phyloP scores from a whole-genome alignment of 1,140 invertebrate genomes.

The Brachionus sp. region DNA sequence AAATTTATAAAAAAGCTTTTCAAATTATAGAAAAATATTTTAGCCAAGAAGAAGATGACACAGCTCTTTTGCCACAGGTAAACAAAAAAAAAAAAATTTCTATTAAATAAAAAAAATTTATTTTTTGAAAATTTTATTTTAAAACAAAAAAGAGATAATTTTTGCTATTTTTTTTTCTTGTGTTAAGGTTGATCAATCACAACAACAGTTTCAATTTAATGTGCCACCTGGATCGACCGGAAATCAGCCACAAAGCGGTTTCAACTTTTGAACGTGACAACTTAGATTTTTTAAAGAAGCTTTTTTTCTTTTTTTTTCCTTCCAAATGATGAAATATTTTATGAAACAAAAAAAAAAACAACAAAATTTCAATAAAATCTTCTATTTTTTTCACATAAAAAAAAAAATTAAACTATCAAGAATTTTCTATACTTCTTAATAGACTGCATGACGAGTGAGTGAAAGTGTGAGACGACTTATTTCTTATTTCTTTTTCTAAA shows the following conservation, averaged over 20 bases:
- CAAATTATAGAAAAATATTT: constrained; percentile 91
- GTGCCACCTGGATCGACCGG: neutral
- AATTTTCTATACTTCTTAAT: neutral
- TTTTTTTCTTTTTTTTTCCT: constrained; percentile 16
- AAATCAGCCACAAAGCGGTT: constrained; percentile 26
- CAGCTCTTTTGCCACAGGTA: constrained; percentile 28
- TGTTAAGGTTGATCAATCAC: neutral
- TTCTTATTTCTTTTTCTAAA: neutral
- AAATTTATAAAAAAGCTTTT: constrained; percentile 90
- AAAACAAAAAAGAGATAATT: too few species aligned
- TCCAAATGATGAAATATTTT: neutral
- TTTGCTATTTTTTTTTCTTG: neutral
- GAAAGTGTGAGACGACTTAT: neutral
- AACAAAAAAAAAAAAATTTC: neutral
- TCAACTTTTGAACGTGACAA: constrained; percentile 29
- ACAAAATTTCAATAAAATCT: constrained; percentile 28
- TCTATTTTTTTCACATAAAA: neutral
- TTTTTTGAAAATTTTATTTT: neutral
- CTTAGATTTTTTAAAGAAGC: neutral
- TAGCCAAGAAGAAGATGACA: constrained; percentile 66
- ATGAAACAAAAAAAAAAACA: constrained; percentile 21
- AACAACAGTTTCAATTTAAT: constrained; percentile 42
- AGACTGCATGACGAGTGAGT: neutral
- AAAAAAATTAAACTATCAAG: neutral
- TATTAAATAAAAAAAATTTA: neutral